Base-by-base conservation (phyloP, 2,888 invertebrate genomes). In the Dione juno region DNA sequence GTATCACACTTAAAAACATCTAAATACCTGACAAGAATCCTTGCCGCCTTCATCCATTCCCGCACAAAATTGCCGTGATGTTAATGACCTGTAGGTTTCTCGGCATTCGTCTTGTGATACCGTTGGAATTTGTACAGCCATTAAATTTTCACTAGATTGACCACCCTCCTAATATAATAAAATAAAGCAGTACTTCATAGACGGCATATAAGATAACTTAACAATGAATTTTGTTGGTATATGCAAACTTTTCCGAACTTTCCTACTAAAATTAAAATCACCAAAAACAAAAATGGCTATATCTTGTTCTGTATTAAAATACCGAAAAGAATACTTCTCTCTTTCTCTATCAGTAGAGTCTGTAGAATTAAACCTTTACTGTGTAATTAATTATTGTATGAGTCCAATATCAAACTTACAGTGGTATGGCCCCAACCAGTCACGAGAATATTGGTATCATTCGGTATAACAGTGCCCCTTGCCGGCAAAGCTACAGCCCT, bases 371-470 rank as follows among this genome's bases (percentile, higher is more conserved):
- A n/a, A n/a, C n/a, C n/a, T n/a, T n/a, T n/a, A n/a, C n/a, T n/a
- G n/a, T n/a, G n/a, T n/a, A 35, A 35, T 14, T n/a, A n/a, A 54
- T 35, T 54, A 10, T 2, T 13, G 9, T 54, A 35, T 14, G 14
- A 35, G 14, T 10, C 9, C 1, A 14, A n/a, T n/a, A n/a, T 14
- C n/a, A 21, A 7, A 75, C 87, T 86, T 79, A 91, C 90, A 16
- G 79, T 75, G 28, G 87, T 90, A n/a, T 84, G 79, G 16, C 92
- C 92, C 90, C 91, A 93, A 13, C 92, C 92, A 11, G 87, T 82
- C 0, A 92, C 81, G 5, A 80, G 72, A 0, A 90, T 73, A 7
- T 81, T 67, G 0, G 84, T 79, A 0, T 85, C 86, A 3, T 78
- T 75, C 1, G 78, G 74, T 0, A 90, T 80, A n/a, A 74, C 70